These are phyloP conservation scores for Puntigrus tetrazona DNA, from an alignment of 2,113 vertebrate genomes.

Conservation along the genomic window DNA sequence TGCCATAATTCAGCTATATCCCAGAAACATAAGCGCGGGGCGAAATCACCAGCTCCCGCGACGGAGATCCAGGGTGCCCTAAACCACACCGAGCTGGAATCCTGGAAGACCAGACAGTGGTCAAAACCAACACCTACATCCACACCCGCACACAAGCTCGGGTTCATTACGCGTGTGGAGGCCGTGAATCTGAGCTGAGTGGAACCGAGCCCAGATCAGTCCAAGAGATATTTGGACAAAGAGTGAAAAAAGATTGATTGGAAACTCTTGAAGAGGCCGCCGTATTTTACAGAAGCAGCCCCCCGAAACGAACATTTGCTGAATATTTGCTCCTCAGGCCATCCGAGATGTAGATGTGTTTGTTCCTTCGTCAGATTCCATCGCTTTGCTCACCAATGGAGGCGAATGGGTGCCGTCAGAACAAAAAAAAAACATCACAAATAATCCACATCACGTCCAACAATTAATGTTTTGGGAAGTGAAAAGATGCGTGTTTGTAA, in stretches of 20 bases:
- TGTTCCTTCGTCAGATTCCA: background rate
- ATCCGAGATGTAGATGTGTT: background rate
- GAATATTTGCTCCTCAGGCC: background rate
- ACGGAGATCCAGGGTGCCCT: slow-evolving; percentile 38
- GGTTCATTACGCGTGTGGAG: slow-evolving; percentile 34
- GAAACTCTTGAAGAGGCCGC: background rate
- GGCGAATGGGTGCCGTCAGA: background rate
- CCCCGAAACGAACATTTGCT: background rate
- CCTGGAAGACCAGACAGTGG: slow-evolving; percentile 53
- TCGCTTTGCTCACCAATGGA: background rate
- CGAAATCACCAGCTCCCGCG: slow-evolving; percentile 65
- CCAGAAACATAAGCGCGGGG: slow-evolving; percentile 63
- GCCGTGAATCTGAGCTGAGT: slow-evolving; percentile 36
- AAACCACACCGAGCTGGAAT: slow-evolving; percentile 54
- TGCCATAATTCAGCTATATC: slow-evolving; percentile 71
- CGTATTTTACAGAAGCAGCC: background rate
- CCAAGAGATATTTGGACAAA: slow-evolving; percentile 40
- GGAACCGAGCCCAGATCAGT: slow-evolving; percentile 34
- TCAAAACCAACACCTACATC: slow-evolving; percentile 46
- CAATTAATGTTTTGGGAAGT: too few relatives aligned
- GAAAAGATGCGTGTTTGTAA: too few relatives aligned
- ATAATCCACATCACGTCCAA: too few relatives aligned
- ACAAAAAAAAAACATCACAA: background rate
- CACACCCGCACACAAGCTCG: slow-evolving; percentile 39
- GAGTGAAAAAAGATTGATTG: background rate